These are phyloP conservation scores for Pyrrhosoma nymphula DNA, from an alignment of 2,888 invertebrate species.

Conservation along the genomic window DNA sequence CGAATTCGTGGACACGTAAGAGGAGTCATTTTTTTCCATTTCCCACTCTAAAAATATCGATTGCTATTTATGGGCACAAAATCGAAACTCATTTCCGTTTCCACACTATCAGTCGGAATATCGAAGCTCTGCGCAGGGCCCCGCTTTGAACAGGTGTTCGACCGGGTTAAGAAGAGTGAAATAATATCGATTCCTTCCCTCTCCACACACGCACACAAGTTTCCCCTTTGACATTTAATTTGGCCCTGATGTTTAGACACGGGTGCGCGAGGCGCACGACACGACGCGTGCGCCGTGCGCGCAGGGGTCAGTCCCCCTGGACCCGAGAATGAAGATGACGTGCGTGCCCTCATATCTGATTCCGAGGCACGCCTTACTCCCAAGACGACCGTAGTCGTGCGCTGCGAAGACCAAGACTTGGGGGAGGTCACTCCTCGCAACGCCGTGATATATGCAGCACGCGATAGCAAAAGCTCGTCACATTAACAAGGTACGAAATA, in stretches of 20 bases:
- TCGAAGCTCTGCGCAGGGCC: neutral
- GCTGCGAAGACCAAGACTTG: too few species aligned
- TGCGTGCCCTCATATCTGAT: neutral
- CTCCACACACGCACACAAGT: neutral
- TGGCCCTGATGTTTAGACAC: neutral
- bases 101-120: neutral
- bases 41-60: neutral
- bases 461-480: too few species aligned
- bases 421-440: too few species aligned
- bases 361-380: neutral
- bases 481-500: too few species aligned
- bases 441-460: too few species aligned
- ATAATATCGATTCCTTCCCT: conserved; percentile 10
- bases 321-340: neutral
- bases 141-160: conserved; percentile 10
- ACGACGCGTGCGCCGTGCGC: neutral
- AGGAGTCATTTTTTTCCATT: neutral
- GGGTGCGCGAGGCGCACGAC: neutral
- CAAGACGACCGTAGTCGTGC: too few species aligned
- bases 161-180: conserved; percentile 1
- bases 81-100: conserved; percentile 22
- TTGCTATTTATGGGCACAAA: neutral
- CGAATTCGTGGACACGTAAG: neutral
- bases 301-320: neutral
- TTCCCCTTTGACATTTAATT: conserved; percentile 35